Evolutionary conservation across 1,140 invertebrate species (phyloP).

Genomic region (Dendrolimus punctatus): DNA sequence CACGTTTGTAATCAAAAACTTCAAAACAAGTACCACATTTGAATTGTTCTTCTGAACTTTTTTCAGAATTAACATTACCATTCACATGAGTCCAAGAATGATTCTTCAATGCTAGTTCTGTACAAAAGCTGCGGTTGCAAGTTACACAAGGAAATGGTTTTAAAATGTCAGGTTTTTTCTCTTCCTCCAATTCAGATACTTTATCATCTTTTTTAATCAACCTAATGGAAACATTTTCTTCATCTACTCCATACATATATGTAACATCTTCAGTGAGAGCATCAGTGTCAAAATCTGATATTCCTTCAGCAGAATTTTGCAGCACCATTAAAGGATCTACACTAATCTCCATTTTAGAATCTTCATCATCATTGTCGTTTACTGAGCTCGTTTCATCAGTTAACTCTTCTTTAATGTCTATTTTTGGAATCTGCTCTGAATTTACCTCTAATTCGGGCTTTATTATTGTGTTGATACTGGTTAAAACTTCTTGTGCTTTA

Average conservation of each 20-base stretch:
- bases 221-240: constrained; percentile 56
- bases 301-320: constrained; percentile 38
- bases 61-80: constrained; percentile 10
- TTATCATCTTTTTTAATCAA: constrained; percentile 39
- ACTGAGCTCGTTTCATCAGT: constrained; percentile 17
- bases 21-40: constrained; percentile 76
- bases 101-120: constrained; percentile 59
- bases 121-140: constrained; percentile 50
- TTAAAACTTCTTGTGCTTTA: constrained; percentile 47
- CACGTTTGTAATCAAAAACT: constrained; percentile 75
- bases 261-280: constrained; percentile 33
- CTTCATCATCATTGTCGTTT: constrained; percentile 30
- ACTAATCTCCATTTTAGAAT: constrained; percentile 58
- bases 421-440: constrained; percentile 3
- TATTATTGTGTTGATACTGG: constrained; percentile 22
- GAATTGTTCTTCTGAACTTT: constrained; percentile 22
- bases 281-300: constrained; percentile 20
- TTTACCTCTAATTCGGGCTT: constrained; percentile 21
- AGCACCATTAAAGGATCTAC: constrained; percentile 65
- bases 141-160: constrained; percentile 49
- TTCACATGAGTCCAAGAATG: constrained; percentile 53
- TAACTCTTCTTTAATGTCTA: constrained; percentile 12
- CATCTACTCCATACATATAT: constrained; percentile 43
- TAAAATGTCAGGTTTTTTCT: constrained; percentile 13
- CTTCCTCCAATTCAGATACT: constrained; percentile 12